These are phyloP conservation scores for Embidobia sp. DNA, from an alignment of 2,888 invertebrate genomes.

Conservation along the genomic window DNA sequence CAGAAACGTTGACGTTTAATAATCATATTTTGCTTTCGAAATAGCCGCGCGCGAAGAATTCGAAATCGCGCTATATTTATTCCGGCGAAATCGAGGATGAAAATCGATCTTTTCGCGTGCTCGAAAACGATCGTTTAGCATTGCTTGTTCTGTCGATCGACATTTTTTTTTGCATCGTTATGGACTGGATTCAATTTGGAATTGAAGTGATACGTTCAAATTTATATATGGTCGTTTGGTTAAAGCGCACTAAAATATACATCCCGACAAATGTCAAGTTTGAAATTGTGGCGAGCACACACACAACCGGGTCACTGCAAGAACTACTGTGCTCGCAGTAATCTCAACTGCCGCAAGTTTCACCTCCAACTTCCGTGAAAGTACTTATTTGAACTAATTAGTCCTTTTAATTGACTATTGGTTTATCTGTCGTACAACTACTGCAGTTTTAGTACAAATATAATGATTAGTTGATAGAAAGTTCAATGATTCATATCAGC, in stretches of 20 bases:
- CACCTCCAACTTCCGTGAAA: slow-evolving; percentile 46
- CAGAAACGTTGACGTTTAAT: slow-evolving; percentile 39
- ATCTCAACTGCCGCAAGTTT: slow-evolving; percentile 51
- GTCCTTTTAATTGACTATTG: slow-evolving; percentile 61
- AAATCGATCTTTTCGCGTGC: slow-evolving; percentile 48
- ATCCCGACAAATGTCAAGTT: slow-evolving; percentile 54
- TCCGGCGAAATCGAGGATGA: slow-evolving; percentile 37
- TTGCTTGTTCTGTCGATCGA: no score
- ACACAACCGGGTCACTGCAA: slow-evolving; percentile 44
- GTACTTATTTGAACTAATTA: slow-evolving; percentile 62
- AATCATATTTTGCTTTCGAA: slow-evolving; percentile 55
- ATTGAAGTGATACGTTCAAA: slow-evolving; percentile 10
- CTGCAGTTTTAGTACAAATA: slow-evolving; percentile 37
- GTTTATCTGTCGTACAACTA: slow-evolving; percentile 53
- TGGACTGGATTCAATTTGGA: not conserved
- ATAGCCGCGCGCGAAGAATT: slow-evolving; percentile 37
- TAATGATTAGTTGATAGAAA: slow-evolving; percentile 38
- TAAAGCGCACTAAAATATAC: slow-evolving; percentile 37
- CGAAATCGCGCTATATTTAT: slow-evolving; percentile 38
- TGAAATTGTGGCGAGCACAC: slow-evolving; percentile 44
- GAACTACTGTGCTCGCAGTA: slow-evolving; percentile 38
- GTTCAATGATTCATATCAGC: slow-evolving; percentile 20
- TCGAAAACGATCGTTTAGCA: no score
- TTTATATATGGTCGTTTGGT: slow-evolving; percentile 14
- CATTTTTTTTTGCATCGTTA: not conserved